Evolutionary conservation across 2,888 invertebrate genomes (phyloP).

Genomic region (Lepidochitona cinerea): DNA sequence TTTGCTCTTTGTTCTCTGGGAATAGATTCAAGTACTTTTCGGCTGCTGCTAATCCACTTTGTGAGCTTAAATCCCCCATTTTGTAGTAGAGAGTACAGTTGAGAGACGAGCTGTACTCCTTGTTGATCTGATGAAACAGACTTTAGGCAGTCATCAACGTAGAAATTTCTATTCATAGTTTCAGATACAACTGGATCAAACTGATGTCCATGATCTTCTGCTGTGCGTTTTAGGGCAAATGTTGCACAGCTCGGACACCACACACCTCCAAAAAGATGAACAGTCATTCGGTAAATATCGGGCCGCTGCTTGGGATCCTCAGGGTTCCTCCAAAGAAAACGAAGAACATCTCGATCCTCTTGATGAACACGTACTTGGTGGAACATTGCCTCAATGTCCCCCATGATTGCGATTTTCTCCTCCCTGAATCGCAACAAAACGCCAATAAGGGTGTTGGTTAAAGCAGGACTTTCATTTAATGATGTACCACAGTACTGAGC

Average conservation of each 20-base stretch:
- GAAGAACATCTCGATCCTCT: too few relatives aligned
- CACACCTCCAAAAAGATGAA: slow-evolving; percentile 11
- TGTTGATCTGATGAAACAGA: neutral
- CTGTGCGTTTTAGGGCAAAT: neutral
- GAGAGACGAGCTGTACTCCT: neutral
- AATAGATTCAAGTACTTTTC: neutral
- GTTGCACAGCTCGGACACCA: neutral
- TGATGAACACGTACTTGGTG: neutral
- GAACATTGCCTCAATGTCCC: slow-evolving; percentile 11
- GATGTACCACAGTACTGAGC: neutral
- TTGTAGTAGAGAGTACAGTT: neutral
- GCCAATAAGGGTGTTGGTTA: neutral
- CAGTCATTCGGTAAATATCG: slow-evolving; percentile 8
- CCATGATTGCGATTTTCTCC: neutral
- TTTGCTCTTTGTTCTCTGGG: neutral
- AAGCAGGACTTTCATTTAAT: neutral
- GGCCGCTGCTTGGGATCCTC: neutral
- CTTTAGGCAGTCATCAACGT: slow-evolving; percentile 15
- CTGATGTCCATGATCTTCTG: neutral
- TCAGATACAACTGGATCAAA: neutral
- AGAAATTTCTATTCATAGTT: neutral
- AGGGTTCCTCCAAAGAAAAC: slow-evolving; percentile 5
- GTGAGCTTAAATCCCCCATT: slow-evolving; percentile 3
- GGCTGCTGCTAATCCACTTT: neutral
- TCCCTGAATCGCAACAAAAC: neutral